A percentile compares a stretch with the other conserved stretches of the same genome.
Conservation (phyloP, 1,140 invertebrate species). For the Listronotus oregonensis region DNA sequence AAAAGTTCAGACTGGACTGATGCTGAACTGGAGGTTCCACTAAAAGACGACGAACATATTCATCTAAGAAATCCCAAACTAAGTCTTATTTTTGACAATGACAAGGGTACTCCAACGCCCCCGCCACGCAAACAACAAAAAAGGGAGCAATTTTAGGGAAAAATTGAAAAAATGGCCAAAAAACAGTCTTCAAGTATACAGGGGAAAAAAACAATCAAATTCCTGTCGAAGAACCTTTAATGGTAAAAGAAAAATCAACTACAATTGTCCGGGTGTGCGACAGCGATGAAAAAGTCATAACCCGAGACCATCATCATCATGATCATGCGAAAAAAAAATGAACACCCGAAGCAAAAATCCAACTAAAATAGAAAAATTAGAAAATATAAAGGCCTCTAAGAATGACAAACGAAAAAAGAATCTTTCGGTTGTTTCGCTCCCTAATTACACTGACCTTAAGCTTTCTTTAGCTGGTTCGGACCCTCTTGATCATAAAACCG, state of each 20-base stretch:
- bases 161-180: slow-evolving; percentile 50
- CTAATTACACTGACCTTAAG: slow-evolving; percentile 60
- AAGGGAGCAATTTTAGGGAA: slow-evolving; percentile 39
- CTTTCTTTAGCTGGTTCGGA: slow-evolving; percentile 46
- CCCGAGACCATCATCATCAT: slow-evolving; percentile 46
- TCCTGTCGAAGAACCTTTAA: slow-evolving; percentile 48
- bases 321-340: slow-evolving; percentile 23
- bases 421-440: slow-evolving; percentile 58
- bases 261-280: slow-evolving; percentile 48
- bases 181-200: slow-evolving; percentile 49
- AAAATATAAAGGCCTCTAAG: slow-evolving; percentile 8
- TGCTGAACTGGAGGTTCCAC: slow-evolving; percentile 61
- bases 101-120: slow-evolving; percentile 49
- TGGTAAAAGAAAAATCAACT: slow-evolving; percentile 52
- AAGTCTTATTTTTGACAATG: slow-evolving; percentile 55
- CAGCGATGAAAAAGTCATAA: slow-evolving; percentile 43
- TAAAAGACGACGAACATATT: slow-evolving; percentile 40
- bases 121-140: slow-evolving; percentile 49
- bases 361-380: slow-evolving; percentile 19
- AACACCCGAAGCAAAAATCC: slow-evolving; percentile 21
- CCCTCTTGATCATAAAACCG: not conserved
- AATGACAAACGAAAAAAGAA: slow-evolving; percentile 45
- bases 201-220: slow-evolving; percentile 27
- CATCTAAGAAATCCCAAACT: slow-evolving; percentile 55
- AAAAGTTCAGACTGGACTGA: slow-evolving; percentile 62